Evolutionary conservation across 2,797 vertebrate genomes (phyloP).

Genomic region (Protosalanx chinensis): DNA sequence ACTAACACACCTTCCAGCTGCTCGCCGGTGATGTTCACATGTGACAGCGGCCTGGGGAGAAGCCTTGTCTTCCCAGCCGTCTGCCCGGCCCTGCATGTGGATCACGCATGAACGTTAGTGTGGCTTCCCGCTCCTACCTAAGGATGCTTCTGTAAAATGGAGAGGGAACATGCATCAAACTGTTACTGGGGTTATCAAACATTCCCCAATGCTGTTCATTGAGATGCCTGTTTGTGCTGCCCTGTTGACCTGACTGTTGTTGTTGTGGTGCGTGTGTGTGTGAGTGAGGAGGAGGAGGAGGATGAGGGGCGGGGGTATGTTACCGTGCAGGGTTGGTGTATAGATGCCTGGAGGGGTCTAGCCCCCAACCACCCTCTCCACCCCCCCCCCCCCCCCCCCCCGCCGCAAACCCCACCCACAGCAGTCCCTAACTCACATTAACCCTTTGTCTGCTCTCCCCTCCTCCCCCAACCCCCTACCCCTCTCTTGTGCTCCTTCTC

Average conservation of each 20-base stretch:
- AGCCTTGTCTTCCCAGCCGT: too few relatives aligned
- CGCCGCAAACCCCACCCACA: slow-evolving; percentile 45
- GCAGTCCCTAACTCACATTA: slow-evolving; percentile 73
- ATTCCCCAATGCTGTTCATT: neutral
- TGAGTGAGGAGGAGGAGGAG: neutral
- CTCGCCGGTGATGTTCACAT: too few relatives aligned
- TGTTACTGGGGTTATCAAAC: too few relatives aligned
- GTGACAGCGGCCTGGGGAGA: too few relatives aligned
- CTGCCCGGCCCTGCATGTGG: neutral
- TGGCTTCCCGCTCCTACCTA: too few relatives aligned
- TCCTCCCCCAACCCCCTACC: neutral
- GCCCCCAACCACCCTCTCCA: neutral
- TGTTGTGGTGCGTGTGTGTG: neutral
- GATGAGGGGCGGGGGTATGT: neutral
- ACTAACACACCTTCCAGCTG: too few relatives aligned
- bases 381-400: neutral
- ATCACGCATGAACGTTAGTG: neutral
- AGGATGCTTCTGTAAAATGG: neutral
- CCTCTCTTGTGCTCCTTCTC: slow-evolving; percentile 58
- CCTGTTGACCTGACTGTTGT: neutral
- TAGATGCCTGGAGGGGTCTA: slow-evolving; percentile 26
- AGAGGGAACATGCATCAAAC: neutral
- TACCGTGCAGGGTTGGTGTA: slow-evolving; percentile 16
- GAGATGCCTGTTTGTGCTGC: neutral
- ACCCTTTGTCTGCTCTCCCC: slow-evolving; percentile 71